Evolutionary conservation across 2,113 vertebrate species (phyloP), one percentile per base, ranked within the genome.

Genomic region (Pipra filicauda): DNA sequence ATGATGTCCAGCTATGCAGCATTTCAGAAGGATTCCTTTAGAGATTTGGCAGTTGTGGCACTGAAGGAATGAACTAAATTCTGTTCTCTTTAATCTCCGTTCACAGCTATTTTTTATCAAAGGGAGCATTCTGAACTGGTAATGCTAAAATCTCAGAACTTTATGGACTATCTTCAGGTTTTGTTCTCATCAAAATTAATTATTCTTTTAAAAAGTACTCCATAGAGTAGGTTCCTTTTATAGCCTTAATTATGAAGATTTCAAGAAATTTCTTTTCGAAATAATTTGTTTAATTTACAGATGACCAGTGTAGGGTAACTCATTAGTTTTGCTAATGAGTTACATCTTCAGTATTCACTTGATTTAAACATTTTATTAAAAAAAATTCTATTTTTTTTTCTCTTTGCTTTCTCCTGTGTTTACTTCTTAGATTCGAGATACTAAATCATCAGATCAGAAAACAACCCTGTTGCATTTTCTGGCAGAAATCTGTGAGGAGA

Each of bases 381-480:
- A 52, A 24, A 17, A 26, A 49, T 27, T 4, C 17, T 2, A 9
- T 31, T 11, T 39, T 26, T 55, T 49, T 24, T 22, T 7, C 2
- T 35, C 2, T 46, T 24, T 86, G 1, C 62, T 52, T 72, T 46
- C 10, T 69, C 52, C 49, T 51, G 1, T 66, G 3, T 71, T 77
- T 4, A 2, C 83, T 26, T 79, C 95, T 88, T 93, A 99, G 99
- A 99, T 99, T 43, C 97, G 98, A 97, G 99, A 99, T 96, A 99
- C 99, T 31, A 99, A 99, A 95, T 99, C 99, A 58, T 84, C 98
- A 70, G 97, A 99, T 96, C 99, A 99, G 86, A 99, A 98, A 91
- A 98, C 98, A 73, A 99, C 99, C 4, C 97, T 99, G 35, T 87
- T 99, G 82, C 98, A 99, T 97, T 99, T 99, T 92, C 97, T 99